Conservation (phyloP, 1,140 invertebrate species). For the Drosophila teissieri region DNA sequence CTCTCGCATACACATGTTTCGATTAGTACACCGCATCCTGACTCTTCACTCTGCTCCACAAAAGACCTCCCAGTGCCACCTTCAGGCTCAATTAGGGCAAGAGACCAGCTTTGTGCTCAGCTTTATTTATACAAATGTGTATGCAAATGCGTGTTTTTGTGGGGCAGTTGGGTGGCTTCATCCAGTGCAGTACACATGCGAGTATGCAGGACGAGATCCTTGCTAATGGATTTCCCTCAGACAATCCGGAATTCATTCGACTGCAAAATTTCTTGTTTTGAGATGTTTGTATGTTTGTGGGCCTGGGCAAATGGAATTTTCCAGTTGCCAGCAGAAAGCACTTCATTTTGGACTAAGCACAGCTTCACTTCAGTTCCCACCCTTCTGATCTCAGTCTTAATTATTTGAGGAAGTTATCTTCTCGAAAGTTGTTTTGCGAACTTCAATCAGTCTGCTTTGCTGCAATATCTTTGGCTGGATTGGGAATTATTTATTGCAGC, state of each 20-base stretch:
- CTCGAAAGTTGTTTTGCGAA: neutral
- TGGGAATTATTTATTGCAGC: too few relatives aligned
- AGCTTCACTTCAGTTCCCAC: too few relatives aligned
- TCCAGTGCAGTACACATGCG: neutral
- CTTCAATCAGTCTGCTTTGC: neutral
- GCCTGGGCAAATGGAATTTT: constrained; percentile 40
- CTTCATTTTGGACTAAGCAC: constrained; percentile 4
- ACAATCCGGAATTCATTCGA: constrained; percentile 21
- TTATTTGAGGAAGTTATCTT: constrained; percentile 17
- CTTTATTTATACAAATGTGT: constrained; percentile 24
- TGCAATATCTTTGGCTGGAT: too few relatives aligned
- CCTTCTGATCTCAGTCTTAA: neutral
- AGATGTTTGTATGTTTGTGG: constrained; percentile 6
- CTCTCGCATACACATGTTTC: constrained; percentile 32
- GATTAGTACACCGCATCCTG: constrained; percentile 38
- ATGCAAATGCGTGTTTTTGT: constrained; percentile 20
- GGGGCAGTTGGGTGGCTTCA: neutral
- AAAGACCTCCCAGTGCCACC: constrained; percentile 6
- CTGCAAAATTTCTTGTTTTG: constrained; percentile 23
- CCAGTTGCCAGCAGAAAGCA: constrained; percentile 17
- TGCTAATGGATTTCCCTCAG: constrained; percentile 30
- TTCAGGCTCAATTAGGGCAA: constrained; percentile 52
- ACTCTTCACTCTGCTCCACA: constrained; percentile 6
- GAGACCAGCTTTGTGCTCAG: constrained; percentile 22
- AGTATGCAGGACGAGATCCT: constrained; percentile 10